A percentile compares a stretch with the other conserved stretches of the same genome.
Conservation (phyloP, 2,888 invertebrate genomes). For the Apodemia duryi region DNA sequence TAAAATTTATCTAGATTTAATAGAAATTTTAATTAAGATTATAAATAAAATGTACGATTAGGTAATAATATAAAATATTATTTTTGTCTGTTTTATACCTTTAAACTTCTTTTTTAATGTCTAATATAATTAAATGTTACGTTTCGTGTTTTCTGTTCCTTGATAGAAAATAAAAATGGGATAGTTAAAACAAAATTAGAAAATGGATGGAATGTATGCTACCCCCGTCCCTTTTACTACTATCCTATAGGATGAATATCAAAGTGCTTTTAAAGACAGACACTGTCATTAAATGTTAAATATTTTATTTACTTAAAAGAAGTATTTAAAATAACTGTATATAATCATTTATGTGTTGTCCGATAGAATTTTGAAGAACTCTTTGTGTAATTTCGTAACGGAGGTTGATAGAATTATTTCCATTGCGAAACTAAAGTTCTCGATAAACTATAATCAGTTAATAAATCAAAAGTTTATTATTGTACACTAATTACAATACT, state of each 20-base stretch:
- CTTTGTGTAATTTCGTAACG: conserved; percentile 39
- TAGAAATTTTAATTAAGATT: conserved; percentile 21
- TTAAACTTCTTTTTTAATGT: conserved; percentile 5
- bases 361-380: conserved; percentile 41
- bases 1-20: conserved; percentile 1
- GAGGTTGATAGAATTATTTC: conserved; percentile 9
- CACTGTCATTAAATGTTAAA: conserved; percentile 59
- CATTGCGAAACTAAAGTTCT: conserved; percentile 47
- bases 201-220: conserved; percentile 18
- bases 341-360: conserved; percentile 49
- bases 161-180: conserved; percentile 12
- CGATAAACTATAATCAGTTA: conserved; percentile 71
- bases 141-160: conserved; percentile 16
- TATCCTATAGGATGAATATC: conserved; percentile 43
- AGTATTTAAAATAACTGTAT: conserved; percentile 42
- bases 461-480: conserved; percentile 76
- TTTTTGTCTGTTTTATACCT: conserved; percentile 15
- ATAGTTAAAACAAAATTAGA: conserved; percentile 16
- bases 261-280: conserved; percentile 71
- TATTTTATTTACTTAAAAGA: conserved; percentile 36
- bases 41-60: conserved; percentile 34
- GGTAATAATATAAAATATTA: conserved; percentile 41
- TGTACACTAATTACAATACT: conserved; percentile 76
- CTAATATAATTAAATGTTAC: conserved; percentile 13
- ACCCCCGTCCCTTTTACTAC: conserved; percentile 55